Evolutionary conservation across 2,113 vertebrate species (phyloP).

Genomic region (Coregonus clupeaformis): DNA sequence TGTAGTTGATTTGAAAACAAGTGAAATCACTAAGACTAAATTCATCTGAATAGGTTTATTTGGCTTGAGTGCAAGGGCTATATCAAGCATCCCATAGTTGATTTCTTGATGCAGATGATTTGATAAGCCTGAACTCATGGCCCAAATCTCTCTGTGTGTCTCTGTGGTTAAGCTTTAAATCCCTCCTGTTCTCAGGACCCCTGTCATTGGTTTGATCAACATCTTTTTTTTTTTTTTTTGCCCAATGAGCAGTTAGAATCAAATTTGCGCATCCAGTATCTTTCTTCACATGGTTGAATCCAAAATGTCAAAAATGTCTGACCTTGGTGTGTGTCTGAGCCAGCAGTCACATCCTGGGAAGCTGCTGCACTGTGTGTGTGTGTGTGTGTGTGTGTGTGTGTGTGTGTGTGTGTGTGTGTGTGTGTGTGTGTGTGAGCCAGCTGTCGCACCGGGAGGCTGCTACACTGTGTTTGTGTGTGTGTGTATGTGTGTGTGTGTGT

Average conservation of each 20-base stretch:
- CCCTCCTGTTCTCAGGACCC: slow-evolving; percentile 28
- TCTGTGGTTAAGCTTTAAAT: slow-evolving; percentile 55
- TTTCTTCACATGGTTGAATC: slow-evolving; percentile 36
- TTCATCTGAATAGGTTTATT: not conserved
- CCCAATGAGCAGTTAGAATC: slow-evolving; percentile 42
- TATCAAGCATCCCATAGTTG: slow-evolving; percentile 8
- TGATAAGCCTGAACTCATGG: slow-evolving; percentile 31
- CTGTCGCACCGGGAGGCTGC: no score
- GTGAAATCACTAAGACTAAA: not conserved
- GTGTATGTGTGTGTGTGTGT: no score
- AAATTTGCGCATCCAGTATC: slow-evolving; percentile 24
- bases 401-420: no score
- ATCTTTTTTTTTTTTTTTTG: slow-evolving; percentile 2
- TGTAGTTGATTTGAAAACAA: not conserved
- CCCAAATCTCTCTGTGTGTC: slow-evolving; percentile 15
- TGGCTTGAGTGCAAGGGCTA: not conserved
- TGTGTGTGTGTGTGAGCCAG: no score
- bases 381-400: no score
- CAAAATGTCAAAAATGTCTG: slow-evolving; percentile 47
- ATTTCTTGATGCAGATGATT: slow-evolving; percentile 47
- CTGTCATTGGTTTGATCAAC: slow-evolving; percentile 3
- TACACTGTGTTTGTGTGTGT: no score
- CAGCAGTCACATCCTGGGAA: slow-evolving; percentile 24
- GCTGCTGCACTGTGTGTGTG: slow-evolving; percentile 17
- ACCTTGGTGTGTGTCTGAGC: slow-evolving; percentile 13